A percentile compares a stretch with the other conserved stretches of the same genome.
These are phyloP conservation scores for Pseudomyrmex cubaensis DNA, from an alignment of 1,140 invertebrate genomes.

Conservation along the genomic window DNA sequence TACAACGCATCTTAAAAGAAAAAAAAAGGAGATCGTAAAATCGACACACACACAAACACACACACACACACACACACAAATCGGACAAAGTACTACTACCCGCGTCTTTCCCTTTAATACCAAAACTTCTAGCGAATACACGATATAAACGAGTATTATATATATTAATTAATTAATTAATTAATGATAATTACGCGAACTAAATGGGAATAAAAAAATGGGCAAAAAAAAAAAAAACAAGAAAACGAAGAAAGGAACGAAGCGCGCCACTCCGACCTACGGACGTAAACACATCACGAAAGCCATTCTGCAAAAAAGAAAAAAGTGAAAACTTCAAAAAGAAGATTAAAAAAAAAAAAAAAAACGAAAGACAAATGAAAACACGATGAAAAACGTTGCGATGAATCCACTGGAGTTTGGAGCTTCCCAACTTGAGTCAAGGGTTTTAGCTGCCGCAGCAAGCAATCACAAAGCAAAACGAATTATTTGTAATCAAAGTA, in stretches of 20 bases:
- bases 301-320: slow-evolving; percentile 52
- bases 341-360: slow-evolving; percentile 2
- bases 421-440: slow-evolving; percentile 85
- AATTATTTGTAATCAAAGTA: slow-evolving; percentile 66
- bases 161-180: neutral
- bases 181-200: slow-evolving; percentile 51
- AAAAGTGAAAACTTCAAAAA: slow-evolving; percentile 21
- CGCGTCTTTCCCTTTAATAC: slow-evolving; percentile 76
- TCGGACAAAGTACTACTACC: slow-evolving; percentile 25
- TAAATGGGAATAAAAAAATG: slow-evolving; percentile 43
- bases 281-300: slow-evolving; percentile 34
- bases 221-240: neutral
- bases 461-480: slow-evolving; percentile 70
- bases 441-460: slow-evolving; percentile 82
- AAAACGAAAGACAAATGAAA: slow-evolving; percentile 36
- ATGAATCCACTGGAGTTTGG: slow-evolving; percentile 78
- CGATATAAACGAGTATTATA: slow-evolving; percentile 57
- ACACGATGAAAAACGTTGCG: slow-evolving; percentile 56
- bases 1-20: slow-evolving; percentile 33
- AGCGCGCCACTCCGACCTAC: slow-evolving; percentile 26
- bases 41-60: slow-evolving; percentile 33
- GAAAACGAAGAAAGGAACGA: slow-evolving; percentile 25
- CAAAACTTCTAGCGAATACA: slow-evolving; percentile 61
- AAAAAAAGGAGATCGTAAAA: slow-evolving; percentile 24
- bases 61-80: neutral